Evolutionary conservation across 1,140 invertebrate genomes (phyloP).

Genomic region (Leptinotarsa lineolata): DNA sequence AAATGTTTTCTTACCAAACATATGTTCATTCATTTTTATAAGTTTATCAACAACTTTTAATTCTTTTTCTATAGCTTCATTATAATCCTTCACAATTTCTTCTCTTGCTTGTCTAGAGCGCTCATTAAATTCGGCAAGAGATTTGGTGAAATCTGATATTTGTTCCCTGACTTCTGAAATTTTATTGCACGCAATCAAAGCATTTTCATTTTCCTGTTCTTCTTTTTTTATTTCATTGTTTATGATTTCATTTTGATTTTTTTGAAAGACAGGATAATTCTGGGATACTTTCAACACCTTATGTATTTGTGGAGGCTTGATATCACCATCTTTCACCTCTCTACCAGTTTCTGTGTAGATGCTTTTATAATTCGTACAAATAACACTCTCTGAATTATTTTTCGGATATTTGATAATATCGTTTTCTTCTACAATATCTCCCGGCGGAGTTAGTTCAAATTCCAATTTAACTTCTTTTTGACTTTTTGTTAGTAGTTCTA

Average conservation of each 20-base stretch:
- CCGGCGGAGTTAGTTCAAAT: constrained; percentile 28
- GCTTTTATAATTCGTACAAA: constrained; percentile 14
- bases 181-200: constrained; percentile 34
- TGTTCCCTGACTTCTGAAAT: constrained; percentile 44
- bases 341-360: constrained; percentile 26
- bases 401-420: constrained; percentile 37
- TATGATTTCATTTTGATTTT: constrained; percentile 20
- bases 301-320: constrained; percentile 30
- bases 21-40: constrained; percentile 25
- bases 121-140: constrained; percentile 44
- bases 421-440: constrained; percentile 35
- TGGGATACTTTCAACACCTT: constrained; percentile 39
- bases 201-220: constrained; percentile 31
- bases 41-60: constrained; percentile 36
- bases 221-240: constrained; percentile 20
- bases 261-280: constrained; percentile 33
- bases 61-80: constrained; percentile 38
- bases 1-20: neutral
- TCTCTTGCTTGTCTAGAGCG: constrained; percentile 35
- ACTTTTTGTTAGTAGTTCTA: constrained; percentile 30
- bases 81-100: constrained; percentile 41
- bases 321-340: neutral
- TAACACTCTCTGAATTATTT: constrained; percentile 24
- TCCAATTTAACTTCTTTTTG: constrained; percentile 35
- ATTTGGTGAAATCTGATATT: constrained; percentile 40